phyloP scores from a whole-genome alignment of 2,888 invertebrate genomes.

The Carterocephalus palaemon region DNA sequence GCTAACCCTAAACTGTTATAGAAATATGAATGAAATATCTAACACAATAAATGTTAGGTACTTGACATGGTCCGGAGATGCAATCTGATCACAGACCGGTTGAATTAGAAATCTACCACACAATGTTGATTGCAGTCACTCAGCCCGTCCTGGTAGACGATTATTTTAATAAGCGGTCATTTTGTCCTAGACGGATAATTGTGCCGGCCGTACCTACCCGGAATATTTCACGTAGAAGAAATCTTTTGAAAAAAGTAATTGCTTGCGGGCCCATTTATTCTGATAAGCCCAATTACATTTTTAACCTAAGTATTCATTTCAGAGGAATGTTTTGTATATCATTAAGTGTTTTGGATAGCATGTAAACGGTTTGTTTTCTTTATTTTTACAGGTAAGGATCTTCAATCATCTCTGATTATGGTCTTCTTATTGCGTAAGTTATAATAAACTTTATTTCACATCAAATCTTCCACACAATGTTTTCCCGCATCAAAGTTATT shows the following conservation, averaged over 20 bases:
- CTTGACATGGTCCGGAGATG: too few relatives aligned
- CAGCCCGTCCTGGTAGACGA: slow-evolving; percentile 39
- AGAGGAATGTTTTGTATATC: slow-evolving; percentile 15
- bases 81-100: slow-evolving; percentile 16
- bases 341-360: slow-evolving; percentile 18
- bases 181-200: slow-evolving; percentile 58
- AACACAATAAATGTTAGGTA: too few relatives aligned
- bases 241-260: slow-evolving; percentile 29
- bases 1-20: too few relatives aligned
- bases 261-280: slow-evolving; percentile 23
- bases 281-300: slow-evolving; percentile 20
- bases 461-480: too few relatives aligned
- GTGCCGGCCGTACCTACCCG: slow-evolving; percentile 38
- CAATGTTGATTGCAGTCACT: slow-evolving; percentile 40
- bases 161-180: slow-evolving; percentile 68
- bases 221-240: slow-evolving; percentile 36
- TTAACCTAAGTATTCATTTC: slow-evolving; percentile 16
- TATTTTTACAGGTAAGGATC: slow-evolving; percentile 26
- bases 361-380: slow-evolving; percentile 15
- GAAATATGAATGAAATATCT: too few relatives aligned
- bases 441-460: neutral
- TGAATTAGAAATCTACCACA: slow-evolving; percentile 51
- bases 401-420: neutral
- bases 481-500: too few relatives aligned
- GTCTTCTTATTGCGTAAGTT: slow-evolving; percentile 1